These are phyloP conservation scores for Microctenopoma steveboyesi DNA, from an alignment of 2,797 vertebrate species.

Conservation along the genomic window DNA sequence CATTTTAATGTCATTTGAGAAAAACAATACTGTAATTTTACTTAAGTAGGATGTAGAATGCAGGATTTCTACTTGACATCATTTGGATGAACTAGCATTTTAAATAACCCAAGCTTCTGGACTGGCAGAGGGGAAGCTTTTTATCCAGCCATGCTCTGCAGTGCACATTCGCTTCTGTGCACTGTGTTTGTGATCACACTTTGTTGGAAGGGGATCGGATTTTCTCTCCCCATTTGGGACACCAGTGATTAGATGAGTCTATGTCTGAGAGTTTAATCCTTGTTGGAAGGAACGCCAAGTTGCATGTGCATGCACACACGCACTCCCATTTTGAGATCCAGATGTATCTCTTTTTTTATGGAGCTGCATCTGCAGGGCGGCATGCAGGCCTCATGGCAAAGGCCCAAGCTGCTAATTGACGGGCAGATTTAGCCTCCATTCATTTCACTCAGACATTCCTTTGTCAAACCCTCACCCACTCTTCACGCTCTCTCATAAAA, in stretches of 20 bases:
- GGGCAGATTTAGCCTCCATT: conserved; percentile 77
- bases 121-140: conserved; percentile 30
- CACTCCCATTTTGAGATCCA: conserved; percentile 64
- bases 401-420: conserved; percentile 81
- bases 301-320: conserved; percentile 41
- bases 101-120: conserved; percentile 10
- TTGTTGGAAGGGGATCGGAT: conserved; percentile 64
- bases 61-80: background rate
- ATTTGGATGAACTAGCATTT: conserved; percentile 10
- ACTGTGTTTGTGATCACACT: conserved; percentile 53
- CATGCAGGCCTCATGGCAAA: conserved; percentile 65
- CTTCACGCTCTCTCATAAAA: conserved; percentile 17
- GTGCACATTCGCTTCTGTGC: conserved; percentile 37
- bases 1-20: too few relatives aligned
- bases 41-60: background rate
- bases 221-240: conserved; percentile 75
- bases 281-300: conserved; percentile 75
- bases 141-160: conserved; percentile 30
- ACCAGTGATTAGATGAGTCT: conserved; percentile 78
- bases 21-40: background rate
- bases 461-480: conserved; percentile 60
- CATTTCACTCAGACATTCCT: conserved; percentile 70
- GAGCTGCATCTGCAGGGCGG: conserved; percentile 67
- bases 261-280: conserved; percentile 79
- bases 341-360: conserved; percentile 65